Base-by-base conservation (phyloP, 2,797 vertebrate genomes). In the Cynodonichthys magdalenae region DNA sequence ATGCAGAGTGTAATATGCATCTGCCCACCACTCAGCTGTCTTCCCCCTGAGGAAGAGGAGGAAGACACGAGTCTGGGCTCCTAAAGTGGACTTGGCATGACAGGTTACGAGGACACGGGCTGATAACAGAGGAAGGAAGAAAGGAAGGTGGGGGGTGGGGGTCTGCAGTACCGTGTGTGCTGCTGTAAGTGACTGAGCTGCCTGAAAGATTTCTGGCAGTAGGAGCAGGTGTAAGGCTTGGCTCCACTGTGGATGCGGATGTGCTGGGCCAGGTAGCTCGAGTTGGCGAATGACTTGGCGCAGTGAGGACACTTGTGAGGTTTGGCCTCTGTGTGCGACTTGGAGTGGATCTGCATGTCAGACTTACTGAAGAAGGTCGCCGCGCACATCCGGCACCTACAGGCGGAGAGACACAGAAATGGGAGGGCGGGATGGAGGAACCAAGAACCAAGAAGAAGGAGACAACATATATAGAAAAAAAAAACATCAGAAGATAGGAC, bases 341-440 rank as follows among this genome's bases (percentile, higher is more conserved):
- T 99, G 94, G 97, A 96, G 95, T 99, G 98, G 94, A 99, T 97
- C 95, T 99, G 98, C 98, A 99, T 99, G 95, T 99, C 97, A 90
- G 98, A 99, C 94, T 99, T 99, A 92, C 95, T 98, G 95, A 97
- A 97, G 96, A 99, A 99, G 89, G 97, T 99, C 94, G 98, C 94
- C 80, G 96, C 96, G 93, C 98, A 99, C 96, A 99, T 99, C 95
- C 97, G 95, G 94, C 98, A 99, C 95, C 98, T 99, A 94, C 90
- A 94, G 90, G 89, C 88, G 87, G 82, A 93, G 90, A 92, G 75
- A 93, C 90, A 94, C 85, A 93, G 87, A 92, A 87, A 89, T 87
- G 90, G 90, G 86, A 76, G 81, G 80, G 55, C 73, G 52, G 69
- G 80, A 87, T 84, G 83, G 87, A 86, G 83, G 76, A 78, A 81